Conservation (phyloP, 2,888 invertebrate genomes). For the Pristionchus entomophagus region DNA sequence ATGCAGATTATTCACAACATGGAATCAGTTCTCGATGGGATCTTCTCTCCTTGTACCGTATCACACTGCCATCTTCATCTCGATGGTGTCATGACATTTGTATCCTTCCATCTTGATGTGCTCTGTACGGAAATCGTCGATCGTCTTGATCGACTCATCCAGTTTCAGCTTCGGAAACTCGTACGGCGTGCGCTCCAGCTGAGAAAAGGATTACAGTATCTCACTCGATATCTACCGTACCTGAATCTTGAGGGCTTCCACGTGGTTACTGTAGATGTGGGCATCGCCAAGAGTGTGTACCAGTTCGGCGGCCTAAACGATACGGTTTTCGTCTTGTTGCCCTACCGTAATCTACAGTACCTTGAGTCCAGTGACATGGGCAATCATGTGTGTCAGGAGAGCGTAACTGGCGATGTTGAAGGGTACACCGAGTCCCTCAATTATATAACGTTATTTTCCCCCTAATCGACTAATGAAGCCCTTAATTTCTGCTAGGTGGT, state of each 20-base stretch:
- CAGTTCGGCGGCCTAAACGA: conserved; percentile 88
- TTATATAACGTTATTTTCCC: not conserved
- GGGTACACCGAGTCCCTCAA: conserved; percentile 88
- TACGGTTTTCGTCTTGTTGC: not conserved
- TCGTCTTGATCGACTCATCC: conserved; percentile 83
- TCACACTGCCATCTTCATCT: conserved; percentile 91
- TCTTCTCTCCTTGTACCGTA: not conserved
- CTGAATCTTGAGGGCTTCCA: conserved; percentile 88
- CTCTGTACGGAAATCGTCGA: conserved; percentile 89
- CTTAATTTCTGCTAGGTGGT: not conserved
- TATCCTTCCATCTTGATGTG: conserved; percentile 88
- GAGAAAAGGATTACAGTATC: conserved; percentile 55
- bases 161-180: conserved; percentile 85
- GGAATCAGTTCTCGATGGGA: not conserved
- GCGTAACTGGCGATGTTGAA: conserved; percentile 98
- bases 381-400: conserved; percentile 93
- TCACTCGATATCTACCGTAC: conserved; percentile 64
- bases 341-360: conserved; percentile 77
- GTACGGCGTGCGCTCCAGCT: conserved; percentile 84
- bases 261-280: conserved; percentile 93
- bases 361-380: conserved; percentile 91
- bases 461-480: too few relatives aligned
- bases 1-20: conserved; percentile 21
- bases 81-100: conserved; percentile 89
- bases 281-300: conserved; percentile 95